Conservation (phyloP, 2,888 invertebrate genomes). For the Tetragonula carbonaria region DNA sequence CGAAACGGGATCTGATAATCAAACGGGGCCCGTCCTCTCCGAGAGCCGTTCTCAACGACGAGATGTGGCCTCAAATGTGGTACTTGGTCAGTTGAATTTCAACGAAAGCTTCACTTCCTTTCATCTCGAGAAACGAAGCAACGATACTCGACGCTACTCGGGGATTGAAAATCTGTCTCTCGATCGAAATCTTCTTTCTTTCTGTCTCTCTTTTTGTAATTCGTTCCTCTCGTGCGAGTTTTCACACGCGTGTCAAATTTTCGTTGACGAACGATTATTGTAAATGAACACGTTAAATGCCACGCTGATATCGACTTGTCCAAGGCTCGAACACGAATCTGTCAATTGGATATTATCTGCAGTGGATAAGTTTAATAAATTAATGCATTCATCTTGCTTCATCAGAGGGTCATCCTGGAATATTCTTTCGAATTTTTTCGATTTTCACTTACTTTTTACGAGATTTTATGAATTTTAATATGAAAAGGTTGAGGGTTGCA, state of each 20-base stretch:
- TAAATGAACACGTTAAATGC: too few species aligned
- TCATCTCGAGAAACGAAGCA: too few species aligned
- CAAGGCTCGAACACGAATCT: too few species aligned
- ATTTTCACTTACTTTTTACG: too few species aligned
- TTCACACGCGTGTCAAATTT: not conserved
- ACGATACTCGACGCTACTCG: not conserved
- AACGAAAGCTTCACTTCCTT: not conserved
- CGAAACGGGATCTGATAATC: slow-evolving; percentile 90
- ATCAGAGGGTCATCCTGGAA: too few species aligned
- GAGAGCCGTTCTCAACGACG: slow-evolving; percentile 89
- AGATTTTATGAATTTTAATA: too few species aligned
- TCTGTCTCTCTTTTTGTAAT: not conserved
- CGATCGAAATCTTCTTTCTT: not conserved
- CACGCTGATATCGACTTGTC: too few species aligned
- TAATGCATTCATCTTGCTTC: too few species aligned
- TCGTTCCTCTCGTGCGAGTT: not conserved
- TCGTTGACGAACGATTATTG: not conserved
- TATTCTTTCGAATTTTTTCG: too few species aligned
- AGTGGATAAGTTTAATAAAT: too few species aligned
- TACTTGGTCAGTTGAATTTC: slow-evolving; percentile 92
- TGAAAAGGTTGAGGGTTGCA: too few species aligned
- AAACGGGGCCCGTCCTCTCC: slow-evolving; percentile 75
- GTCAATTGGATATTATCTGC: too few species aligned
- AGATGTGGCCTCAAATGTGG: slow-evolving; percentile 98
- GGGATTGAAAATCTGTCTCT: not conserved